Evolutionary conservation across 2,797 vertebrate genomes (phyloP), one percentile per base, ranked within the genome.

Genomic region (Streptopelia turtur): DNA sequence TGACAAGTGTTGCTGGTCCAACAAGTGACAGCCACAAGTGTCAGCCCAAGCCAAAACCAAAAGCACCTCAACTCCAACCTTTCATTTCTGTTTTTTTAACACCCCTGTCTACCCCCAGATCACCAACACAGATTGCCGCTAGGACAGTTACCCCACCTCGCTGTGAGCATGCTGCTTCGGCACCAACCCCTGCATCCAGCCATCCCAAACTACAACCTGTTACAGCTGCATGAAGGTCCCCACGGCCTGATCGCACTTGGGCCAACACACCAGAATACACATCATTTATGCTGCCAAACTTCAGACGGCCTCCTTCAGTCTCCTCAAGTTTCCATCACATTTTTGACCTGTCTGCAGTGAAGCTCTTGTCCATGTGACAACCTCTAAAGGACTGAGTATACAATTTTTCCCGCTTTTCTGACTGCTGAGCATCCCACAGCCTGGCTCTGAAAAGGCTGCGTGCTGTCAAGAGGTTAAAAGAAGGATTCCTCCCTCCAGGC

Each of bases 111-210:
- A 25, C 10, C 9, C 18, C 1, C 20, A 71, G 41, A 74, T 60
- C 70, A 69, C 15, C 23, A 60, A 13, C 12, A 37, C 25, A 52
- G 33, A 35, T 3, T 37, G 39, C 79, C 85, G 35, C 79, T 47
- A 78, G 33, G 27, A 74, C 23, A 77, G 47, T 22, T 16, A 78
- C 33, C 23, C 33, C 23, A 45, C 65, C 65, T 70, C 0, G 0
- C 64, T n/a, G 20, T 5, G 30, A 64, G 31, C 18, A 13, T 43
- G 37, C 17, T 30, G 33, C 63, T 90, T 66, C 75, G 35, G 55
- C 1, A 0, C 47, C 45, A 61, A 37, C 11, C 39, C 0, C 0
- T 13, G 17, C 43, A 12, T 43, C 49, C 45, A 56, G 43, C 66
- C 28, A 60, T 5, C n/a, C 43, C 35, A 41, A 65, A 81, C 14